phyloP scores from a whole-genome alignment of 2,113 vertebrate genomes.

The Melanerpes aurifrons region DNA sequence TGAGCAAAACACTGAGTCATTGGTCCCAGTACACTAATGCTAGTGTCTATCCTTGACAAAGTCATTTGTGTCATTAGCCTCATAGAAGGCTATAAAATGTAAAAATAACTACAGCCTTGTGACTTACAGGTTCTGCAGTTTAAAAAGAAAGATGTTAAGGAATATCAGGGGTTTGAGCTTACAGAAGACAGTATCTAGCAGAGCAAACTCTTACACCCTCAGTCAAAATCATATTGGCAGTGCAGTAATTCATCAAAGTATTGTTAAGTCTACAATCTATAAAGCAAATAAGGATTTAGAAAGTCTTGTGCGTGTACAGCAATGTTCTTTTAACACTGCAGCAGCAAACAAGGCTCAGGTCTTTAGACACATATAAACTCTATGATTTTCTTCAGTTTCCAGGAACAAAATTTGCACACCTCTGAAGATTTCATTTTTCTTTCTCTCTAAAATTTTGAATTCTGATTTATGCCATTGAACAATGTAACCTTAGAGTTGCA shows the following conservation, averaged over 20 bases:
- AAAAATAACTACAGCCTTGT: background rate
- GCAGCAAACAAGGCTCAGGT: background rate
- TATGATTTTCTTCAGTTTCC: background rate
- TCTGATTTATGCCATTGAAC: background rate
- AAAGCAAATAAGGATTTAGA: background rate
- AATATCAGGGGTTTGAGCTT: background rate
- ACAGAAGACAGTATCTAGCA: background rate
- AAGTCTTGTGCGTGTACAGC: background rate
- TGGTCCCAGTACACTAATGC: background rate
- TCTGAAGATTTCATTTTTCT: background rate
- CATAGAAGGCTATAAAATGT: background rate
- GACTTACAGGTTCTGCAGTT: background rate
- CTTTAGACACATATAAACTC: background rate
- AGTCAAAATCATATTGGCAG: background rate
- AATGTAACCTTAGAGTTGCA: background rate
- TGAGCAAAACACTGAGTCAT: background rate
- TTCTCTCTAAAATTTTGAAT: background rate
- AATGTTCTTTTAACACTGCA: background rate
- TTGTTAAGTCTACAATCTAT: background rate
- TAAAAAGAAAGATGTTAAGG: background rate
- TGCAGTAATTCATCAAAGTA: background rate
- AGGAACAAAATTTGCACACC: background rate
- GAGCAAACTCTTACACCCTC: background rate
- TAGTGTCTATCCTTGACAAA: background rate
- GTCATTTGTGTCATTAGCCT: background rate